Percentiles rank a stretch among this genome's conserved stretches.
Evolutionary conservation across 2,113 vertebrate genomes (phyloP).

Genomic region (Dipodomys spectabilis): DNA sequence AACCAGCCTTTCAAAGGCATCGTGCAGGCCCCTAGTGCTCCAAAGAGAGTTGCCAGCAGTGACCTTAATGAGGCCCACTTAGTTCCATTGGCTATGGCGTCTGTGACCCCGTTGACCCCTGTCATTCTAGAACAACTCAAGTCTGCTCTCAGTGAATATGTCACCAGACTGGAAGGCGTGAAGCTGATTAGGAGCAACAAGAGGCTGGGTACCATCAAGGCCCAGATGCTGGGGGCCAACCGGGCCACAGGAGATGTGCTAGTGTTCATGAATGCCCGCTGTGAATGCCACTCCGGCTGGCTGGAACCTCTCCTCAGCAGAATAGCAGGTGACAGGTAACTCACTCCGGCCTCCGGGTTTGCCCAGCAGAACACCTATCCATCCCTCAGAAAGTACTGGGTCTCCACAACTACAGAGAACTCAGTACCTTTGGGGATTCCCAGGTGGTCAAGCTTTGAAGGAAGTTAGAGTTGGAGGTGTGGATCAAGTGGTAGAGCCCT

Average conservation of each 20-base stretch:
- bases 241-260: slow-evolving; percentile 90
- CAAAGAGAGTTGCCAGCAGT: not conserved
- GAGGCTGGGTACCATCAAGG: slow-evolving; percentile 89
- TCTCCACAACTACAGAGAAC: not conserved
- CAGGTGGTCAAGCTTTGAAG: not conserved
- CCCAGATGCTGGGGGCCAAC: slow-evolving; percentile 91
- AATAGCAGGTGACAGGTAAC: slow-evolving; percentile 91
- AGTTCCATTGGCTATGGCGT: too few species aligned
- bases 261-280: slow-evolving; percentile 95
- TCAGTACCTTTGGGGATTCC: not conserved
- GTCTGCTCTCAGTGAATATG: slow-evolving; percentile 90
- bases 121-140: slow-evolving; percentile 89
- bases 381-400: not conserved
- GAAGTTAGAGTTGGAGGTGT: not conserved
- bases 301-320: slow-evolving; percentile 93
- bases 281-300: slow-evolving; percentile 93
- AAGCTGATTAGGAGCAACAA: slow-evolving; percentile 92
- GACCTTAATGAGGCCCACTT: not conserved
- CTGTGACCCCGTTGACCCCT: slow-evolving; percentile 28
- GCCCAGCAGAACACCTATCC: not conserved
- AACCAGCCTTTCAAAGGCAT: not conserved
- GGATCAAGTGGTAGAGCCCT: not conserved
- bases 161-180: slow-evolving; percentile 90
- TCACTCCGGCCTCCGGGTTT: fast-evolving
- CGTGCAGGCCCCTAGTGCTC: not conserved